A percentile compares a stretch with the other conserved stretches of the same genome.
These are phyloP conservation scores for Drepana arcuata DNA, from an alignment of 1,140 invertebrate genomes.

Conservation along the genomic window DNA sequence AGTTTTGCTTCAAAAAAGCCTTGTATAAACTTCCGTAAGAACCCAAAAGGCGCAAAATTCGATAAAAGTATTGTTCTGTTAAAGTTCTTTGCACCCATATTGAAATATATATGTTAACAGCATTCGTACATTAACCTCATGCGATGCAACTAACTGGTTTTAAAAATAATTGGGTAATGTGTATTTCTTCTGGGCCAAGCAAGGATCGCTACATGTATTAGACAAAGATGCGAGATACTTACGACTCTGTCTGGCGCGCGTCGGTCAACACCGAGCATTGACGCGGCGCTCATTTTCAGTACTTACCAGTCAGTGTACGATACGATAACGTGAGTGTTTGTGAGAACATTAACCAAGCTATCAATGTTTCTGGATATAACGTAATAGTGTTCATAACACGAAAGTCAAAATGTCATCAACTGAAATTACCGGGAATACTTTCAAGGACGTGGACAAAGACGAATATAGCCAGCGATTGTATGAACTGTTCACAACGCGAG, in stretches of 20 bases:
- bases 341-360: too few species aligned
- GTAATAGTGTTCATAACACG: too few species aligned
- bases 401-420: conserved; percentile 8
- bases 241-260: conserved; percentile 13
- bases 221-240: conserved; percentile 6
- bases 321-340: too few species aligned
- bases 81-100: too few species aligned
- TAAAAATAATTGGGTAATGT: conserved; percentile 9
- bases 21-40: too few species aligned
- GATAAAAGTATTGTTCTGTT: too few species aligned
- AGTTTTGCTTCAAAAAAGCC: too few species aligned
- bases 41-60: too few species aligned
- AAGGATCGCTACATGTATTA: background rate
- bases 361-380: too few species aligned
- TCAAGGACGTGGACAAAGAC: conserved; percentile 29
- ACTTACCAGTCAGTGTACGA: conserved; percentile 13
- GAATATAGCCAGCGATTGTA: conserved; percentile 26
- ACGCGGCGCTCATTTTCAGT: conserved; percentile 2
- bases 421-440: too few species aligned
- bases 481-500: conserved; percentile 15
- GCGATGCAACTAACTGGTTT: conserved; percentile 15
- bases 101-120: too few species aligned
- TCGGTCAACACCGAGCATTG: conserved; percentile 18
- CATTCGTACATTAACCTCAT: too few species aligned
- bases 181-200: conserved; percentile 5